Base-by-base conservation (phyloP, 2,888 invertebrate species). In the Tricholauxania praeusta region DNA sequence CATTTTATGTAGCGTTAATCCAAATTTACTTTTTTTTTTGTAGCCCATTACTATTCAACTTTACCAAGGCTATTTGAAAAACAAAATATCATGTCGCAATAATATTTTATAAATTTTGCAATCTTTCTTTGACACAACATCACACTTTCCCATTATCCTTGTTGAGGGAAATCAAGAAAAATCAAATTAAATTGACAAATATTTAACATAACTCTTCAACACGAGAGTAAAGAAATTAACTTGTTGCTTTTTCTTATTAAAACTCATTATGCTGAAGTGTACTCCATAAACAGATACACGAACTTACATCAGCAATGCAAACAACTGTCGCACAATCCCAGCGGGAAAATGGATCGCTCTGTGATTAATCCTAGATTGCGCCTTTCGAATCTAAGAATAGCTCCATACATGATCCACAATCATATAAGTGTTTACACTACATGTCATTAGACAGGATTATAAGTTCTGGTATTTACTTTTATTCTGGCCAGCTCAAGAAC, bases 141-240 rank as follows among this genome's bases (percentile, higher is more conserved):
- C 39, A 39, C 39, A 39, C 39, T 10, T 10, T 39, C 39, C 5
- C 10, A 39, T 39, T 39, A 4, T 39, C 39, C 39, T 39, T 39
- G 39, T 22, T 3, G 17, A 68, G 39, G 1, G 19, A 52, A 12
- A 63, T 17, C 14, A 63, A 48, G 22, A 14, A 12, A 63, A 59
- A 69, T 62, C 39, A 69, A 69, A 52, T 69, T 69, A 62, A 69
- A 69, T 32, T 69, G 15, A n/a, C 69, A 60, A 69, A 62, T 62
- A 69, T 62, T 62, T 60, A 17, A 28, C 60, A 62, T n/a, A 10
- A 39, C 10, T 39, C 39, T 32, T 60, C 0, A 12, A 15, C 6
- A 22, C 39, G 52, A 32, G 60, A 69, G 32, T 51, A 59, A 19
- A 57, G 19, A 57, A 19, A 69, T 69, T 62, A 62, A 69, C 69